Evolutionary conservation across 2,888 invertebrate species (phyloP).

Genomic region (Caenorhabditis macrosperma): DNA sequence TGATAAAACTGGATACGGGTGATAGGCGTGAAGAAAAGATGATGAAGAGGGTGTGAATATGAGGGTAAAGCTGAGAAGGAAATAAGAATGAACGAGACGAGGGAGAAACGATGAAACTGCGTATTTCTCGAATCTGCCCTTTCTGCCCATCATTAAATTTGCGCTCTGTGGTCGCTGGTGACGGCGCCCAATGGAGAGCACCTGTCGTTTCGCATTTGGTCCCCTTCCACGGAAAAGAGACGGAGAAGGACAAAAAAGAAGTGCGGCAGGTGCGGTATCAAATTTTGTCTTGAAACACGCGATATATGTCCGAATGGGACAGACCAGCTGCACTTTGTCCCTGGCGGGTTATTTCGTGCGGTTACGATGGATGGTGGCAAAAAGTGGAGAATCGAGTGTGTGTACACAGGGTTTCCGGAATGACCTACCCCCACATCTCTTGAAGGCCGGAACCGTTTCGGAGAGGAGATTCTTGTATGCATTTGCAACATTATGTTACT

Average conservation of each 20-base stretch:
- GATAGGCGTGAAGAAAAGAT: too few relatives aligned
- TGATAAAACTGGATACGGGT: too few relatives aligned
- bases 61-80: too few relatives aligned
- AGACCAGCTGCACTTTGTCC: not conserved
- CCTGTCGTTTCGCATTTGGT: slow-evolving; percentile 15
- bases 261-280: slow-evolving; percentile 32
- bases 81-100: too few relatives aligned
- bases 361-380: not conserved
- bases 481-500: slow-evolving; percentile 56
- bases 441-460: slow-evolving; percentile 20
- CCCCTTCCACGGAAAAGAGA: not conserved
- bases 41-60: too few relatives aligned
- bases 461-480: slow-evolving; percentile 35
- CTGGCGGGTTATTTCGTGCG: not conserved
- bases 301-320: slow-evolving; percentile 8
- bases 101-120: too few relatives aligned
- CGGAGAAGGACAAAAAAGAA: slow-evolving; percentile 8
- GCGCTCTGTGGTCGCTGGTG: not conserved
- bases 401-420: slow-evolving; percentile 9
- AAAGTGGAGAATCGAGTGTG: not conserved
- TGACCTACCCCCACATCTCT: slow-evolving; percentile 16
- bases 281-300: slow-evolving; percentile 54
- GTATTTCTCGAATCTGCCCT: not conserved
- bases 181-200: slow-evolving; percentile 24
- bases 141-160: not conserved